Evolutionary conservation across 2,888 invertebrate genomes (phyloP).

Genomic region (Agrotis segetum): DNA sequence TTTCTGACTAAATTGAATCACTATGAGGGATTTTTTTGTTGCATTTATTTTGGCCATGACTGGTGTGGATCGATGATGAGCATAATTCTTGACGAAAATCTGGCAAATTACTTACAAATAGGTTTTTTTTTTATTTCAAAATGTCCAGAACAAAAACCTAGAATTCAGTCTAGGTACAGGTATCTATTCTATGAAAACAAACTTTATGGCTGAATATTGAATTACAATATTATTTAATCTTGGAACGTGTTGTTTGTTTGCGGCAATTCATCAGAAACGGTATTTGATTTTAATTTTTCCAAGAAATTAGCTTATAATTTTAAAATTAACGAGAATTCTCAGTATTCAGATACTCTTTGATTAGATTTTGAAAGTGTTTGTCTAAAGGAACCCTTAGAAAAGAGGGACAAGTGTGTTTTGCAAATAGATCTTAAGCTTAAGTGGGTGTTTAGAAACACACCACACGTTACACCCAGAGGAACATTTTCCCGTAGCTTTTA

Average conservation of each 20-base stretch:
- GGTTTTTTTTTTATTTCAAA: no score
- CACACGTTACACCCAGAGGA: neutral
- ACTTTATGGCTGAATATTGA: neutral
- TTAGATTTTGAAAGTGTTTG: neutral
- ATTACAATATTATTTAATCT: neutral
- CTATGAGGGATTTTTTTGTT: no score
- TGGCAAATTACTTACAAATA: no score
- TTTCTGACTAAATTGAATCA: no score
- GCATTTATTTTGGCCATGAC: no score
- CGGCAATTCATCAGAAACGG: neutral
- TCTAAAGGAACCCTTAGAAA: neutral
- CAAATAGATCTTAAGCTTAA: no score
- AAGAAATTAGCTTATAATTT: neutral
- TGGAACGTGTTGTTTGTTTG: neutral
- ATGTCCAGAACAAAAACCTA: no score
- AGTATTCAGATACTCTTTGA: neutral
- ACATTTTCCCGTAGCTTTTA: neutral
- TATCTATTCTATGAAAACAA: neutral
- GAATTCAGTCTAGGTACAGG: neutral
- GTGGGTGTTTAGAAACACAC: neutral
- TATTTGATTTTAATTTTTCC: slow-evolving; percentile 1
- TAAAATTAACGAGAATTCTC: slow-evolving; percentile 5
- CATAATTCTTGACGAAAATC: neutral
- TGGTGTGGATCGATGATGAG: neutral
- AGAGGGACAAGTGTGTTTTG: neutral